phyloP scores from a whole-genome alignment of 2,113 vertebrate species.

The Hippocampus barbouri region DNA sequence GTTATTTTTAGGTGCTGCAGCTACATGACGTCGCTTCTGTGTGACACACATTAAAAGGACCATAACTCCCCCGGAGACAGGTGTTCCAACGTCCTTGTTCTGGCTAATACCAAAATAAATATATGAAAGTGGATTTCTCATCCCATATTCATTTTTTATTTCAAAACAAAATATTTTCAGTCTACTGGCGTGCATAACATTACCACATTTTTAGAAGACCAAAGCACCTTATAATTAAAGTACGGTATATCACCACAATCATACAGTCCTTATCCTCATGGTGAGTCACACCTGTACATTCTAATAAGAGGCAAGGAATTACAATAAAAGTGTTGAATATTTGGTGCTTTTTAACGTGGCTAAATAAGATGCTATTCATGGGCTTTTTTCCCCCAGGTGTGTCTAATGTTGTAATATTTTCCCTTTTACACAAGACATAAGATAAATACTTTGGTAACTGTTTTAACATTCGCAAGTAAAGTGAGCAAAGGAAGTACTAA shows the following conservation, averaged over 20 bases:
- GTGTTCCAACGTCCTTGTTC: too few species aligned
- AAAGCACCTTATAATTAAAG: neutral
- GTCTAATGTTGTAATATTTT: neutral
- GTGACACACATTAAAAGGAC: too few species aligned
- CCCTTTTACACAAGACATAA: neutral
- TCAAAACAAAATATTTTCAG: neutral
- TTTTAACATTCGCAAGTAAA: slow-evolving; percentile 1
- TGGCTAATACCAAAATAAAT: too few species aligned
- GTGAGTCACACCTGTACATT: neutral
- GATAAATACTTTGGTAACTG: neutral
- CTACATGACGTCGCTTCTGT: too few species aligned
- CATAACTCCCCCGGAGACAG: too few species aligned
- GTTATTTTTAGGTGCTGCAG: too few species aligned
- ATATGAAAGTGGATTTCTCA: too few species aligned
- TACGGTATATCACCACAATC: neutral
- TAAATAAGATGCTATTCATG: too few species aligned
- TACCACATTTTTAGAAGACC: neutral
- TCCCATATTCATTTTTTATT: neutral
- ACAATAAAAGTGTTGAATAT: neutral
- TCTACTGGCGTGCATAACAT: neutral
- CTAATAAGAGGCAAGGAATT: neutral
- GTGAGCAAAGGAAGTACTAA: slow-evolving; percentile 44
- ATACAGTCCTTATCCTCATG: neutral
- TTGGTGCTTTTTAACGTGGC: too few species aligned
- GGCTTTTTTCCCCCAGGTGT: neutral